Evolutionary conservation across 2,797 vertebrate species (phyloP).

Genomic region (Acrossocheilus wenchowensis): DNA sequence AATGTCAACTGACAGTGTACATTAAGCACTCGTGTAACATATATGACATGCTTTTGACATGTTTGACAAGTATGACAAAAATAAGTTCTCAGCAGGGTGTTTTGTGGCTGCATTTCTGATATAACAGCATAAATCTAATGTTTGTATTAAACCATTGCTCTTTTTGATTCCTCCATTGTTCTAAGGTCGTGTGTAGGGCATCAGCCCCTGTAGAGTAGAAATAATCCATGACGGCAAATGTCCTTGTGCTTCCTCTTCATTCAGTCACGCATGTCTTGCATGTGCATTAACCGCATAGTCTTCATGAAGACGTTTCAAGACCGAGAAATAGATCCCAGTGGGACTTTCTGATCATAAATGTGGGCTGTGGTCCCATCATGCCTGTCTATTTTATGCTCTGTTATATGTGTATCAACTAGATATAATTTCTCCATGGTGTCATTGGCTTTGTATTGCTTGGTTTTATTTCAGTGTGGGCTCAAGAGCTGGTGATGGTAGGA

Average conservation of each 20-base stretch:
- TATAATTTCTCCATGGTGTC: slow-evolving; percentile 23
- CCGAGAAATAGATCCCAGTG: slow-evolving; percentile 41
- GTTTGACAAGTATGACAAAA: slow-evolving; percentile 3
- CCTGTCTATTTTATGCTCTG: slow-evolving; percentile 9
- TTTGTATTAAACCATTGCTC: slow-evolving; percentile 3
- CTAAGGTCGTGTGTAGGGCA: slow-evolving; percentile 22
- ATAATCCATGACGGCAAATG: slow-evolving; percentile 44
- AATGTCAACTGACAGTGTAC: slow-evolving; percentile 11
- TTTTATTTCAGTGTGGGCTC: slow-evolving; percentile 31
- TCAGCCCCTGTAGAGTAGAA: slow-evolving; percentile 39
- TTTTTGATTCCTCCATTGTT: slow-evolving; percentile 33
- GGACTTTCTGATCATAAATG: slow-evolving; percentile 27
- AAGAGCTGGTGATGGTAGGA: slow-evolving; percentile 24
- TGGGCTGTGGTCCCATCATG: slow-evolving; percentile 18
- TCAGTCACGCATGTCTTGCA: slow-evolving; percentile 37
- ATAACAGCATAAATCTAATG: neutral
- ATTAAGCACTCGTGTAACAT: neutral
- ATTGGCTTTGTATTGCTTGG: slow-evolving; percentile 19
- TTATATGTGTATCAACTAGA: slow-evolving; percentile 25
- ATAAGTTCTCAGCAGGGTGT: neutral
- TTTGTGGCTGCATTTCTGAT: neutral
- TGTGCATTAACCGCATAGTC: slow-evolving; percentile 23
- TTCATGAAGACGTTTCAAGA: slow-evolving; percentile 40
- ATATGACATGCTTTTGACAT: neutral
- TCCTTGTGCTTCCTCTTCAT: slow-evolving; percentile 44